Conservation (phyloP, 2,888 invertebrate genomes). For the Archips xylosteana region DNA sequence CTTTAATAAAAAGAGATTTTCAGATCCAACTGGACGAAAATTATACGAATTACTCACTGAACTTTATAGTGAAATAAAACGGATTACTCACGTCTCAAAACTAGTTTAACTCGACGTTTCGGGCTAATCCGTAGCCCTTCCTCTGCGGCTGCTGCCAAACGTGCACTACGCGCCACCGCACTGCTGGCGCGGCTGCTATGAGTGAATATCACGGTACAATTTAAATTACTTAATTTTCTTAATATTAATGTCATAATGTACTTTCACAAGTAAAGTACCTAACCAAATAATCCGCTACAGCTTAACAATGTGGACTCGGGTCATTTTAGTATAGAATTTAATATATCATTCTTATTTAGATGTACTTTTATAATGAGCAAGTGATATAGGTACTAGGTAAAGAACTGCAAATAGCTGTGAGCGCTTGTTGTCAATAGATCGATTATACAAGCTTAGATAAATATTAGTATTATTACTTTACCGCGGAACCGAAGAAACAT, state of each 20-base stretch:
- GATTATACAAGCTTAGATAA: neutral
- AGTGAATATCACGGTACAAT: too few species aligned
- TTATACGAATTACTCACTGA: too few species aligned
- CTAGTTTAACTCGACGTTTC: too few species aligned
- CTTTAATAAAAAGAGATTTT: too few species aligned
- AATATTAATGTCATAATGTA: neutral
- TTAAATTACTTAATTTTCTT: too few species aligned
- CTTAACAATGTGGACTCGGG: neutral
- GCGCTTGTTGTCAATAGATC: neutral
- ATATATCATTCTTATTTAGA: neutral
- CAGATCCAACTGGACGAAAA: too few species aligned
- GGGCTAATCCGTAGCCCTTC: too few species aligned
- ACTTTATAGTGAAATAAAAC: too few species aligned
- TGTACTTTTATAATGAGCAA: neutral
- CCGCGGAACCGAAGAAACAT: neutral
- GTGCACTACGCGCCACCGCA: too few species aligned
- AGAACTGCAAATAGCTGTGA: neutral
- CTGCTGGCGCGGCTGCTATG: too few species aligned
- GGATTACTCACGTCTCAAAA: too few species aligned
- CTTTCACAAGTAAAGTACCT: neutral
- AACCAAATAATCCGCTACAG: neutral
- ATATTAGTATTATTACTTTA: neutral
- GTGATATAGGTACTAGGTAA: neutral
- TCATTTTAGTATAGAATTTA: neutral
- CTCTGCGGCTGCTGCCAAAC: too few species aligned